These are phyloP conservation scores for Channa argus DNA, from an alignment of 2,113 vertebrate species.

Conservation along the genomic window DNA sequence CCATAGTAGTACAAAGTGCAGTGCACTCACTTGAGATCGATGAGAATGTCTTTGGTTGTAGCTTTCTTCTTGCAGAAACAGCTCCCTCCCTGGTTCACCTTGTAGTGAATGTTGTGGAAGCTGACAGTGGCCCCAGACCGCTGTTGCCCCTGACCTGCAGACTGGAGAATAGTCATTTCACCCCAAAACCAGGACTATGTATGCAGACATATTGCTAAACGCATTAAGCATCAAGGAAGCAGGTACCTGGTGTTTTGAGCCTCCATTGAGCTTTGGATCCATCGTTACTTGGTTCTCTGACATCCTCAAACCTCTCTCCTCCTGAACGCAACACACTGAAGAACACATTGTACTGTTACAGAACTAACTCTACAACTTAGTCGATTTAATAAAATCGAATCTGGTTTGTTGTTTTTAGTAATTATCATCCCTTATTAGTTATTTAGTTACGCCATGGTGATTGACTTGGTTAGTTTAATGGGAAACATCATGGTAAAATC, in stretches of 20 bases:
- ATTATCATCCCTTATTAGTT: too few species aligned
- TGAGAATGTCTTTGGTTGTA: slow-evolving; percentile 73
- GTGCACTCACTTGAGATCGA: slow-evolving; percentile 80
- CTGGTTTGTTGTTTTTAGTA: too few species aligned
- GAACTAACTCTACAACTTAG: too few species aligned
- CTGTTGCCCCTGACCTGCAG: background rate
- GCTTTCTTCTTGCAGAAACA: slow-evolving; percentile 62
- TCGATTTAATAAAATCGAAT: too few species aligned
- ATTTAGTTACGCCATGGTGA: too few species aligned
- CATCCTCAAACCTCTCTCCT: slow-evolving; percentile 15
- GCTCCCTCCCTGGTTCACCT: slow-evolving; percentile 56
- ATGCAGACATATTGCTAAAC: background rate
- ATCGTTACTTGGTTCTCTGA: background rate
- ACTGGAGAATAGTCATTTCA: slow-evolving; percentile 13
- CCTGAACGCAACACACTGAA: slow-evolving; percentile 7
- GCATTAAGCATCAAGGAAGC: too few species aligned
- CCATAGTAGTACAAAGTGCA: background rate
- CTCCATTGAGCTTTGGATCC: slow-evolving; percentile 21
- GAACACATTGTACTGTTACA: background rate
- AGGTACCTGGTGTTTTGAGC: slow-evolving; percentile 40
- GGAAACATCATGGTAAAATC: too few species aligned
- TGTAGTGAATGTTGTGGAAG: slow-evolving; percentile 81
- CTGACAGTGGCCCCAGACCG: slow-evolving; percentile 69
- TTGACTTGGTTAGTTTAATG: too few species aligned
- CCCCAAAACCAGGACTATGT: background rate